phyloP scores from a whole-genome alignment of 2,113 vertebrate species.

The Chaetura pelagica region DNA sequence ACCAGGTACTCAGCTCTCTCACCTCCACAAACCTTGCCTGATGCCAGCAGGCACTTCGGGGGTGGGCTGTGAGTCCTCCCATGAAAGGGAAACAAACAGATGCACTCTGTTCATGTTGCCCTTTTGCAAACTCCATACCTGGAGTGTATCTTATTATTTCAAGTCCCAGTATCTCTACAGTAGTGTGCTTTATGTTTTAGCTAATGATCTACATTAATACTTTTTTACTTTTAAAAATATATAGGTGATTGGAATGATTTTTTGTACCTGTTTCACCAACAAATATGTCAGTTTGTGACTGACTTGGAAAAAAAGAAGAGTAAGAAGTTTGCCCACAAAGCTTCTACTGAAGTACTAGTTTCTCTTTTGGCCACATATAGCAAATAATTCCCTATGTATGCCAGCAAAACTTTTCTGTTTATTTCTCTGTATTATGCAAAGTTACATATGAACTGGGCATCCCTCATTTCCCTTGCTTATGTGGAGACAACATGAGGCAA shows the following conservation, averaged over 20 bases:
- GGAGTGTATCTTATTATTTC: neutral
- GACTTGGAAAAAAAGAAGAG: neutral
- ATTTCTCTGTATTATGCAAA: neutral
- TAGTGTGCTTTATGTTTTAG: neutral
- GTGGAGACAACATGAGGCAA: neutral
- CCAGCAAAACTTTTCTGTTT: neutral
- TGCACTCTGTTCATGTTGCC: neutral
- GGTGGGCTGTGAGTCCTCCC: neutral
- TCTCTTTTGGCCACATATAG: neutral
- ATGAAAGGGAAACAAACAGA: neutral
- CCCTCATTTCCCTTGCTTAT: neutral
- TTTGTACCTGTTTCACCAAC: neutral
- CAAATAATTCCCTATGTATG: neutral
- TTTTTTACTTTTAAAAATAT: neutral
- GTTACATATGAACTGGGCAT: neutral
- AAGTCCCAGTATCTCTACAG: neutral
- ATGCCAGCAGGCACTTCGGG: neutral
- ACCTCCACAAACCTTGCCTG: neutral
- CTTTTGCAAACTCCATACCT: neutral
- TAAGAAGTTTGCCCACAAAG: neutral
- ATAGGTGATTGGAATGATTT: neutral
- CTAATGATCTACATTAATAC: neutral
- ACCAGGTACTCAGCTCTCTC: neutral
- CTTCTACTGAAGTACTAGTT: neutral
- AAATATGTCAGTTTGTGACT: neutral